Conservation (phyloP, 2,888 invertebrate species). For the Agrochola macilenta region DNA sequence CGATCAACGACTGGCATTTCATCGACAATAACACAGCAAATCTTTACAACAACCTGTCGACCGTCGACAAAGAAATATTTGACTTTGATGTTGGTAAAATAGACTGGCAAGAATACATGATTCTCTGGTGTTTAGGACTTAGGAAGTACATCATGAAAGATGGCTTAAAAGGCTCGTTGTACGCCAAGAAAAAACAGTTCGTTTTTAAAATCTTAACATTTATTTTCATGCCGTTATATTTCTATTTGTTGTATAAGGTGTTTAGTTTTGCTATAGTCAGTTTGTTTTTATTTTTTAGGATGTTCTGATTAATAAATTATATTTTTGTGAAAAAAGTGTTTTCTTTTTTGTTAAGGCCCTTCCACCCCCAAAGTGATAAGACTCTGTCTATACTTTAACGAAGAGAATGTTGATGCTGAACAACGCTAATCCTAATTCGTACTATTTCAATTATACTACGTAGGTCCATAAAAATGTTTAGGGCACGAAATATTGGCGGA, state of each 20-base stretch:
- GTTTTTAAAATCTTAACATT: constrained; percentile 45
- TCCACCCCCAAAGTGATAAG: not conserved
- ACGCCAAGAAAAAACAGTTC: constrained; percentile 56
- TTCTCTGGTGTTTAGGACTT: constrained; percentile 64
- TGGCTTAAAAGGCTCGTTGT: constrained; percentile 58
- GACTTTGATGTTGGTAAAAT: constrained; percentile 67
- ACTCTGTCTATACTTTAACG: not conserved
- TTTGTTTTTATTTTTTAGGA: constrained; percentile 18
- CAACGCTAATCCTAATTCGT: not conserved
- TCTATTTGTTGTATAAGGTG: constrained; percentile 39
- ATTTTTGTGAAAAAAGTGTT: not conserved
- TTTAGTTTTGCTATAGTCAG: not conserved
- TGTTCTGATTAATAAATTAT: constrained; percentile 22
- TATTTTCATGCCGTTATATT: constrained; percentile 23
- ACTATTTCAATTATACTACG: no score
- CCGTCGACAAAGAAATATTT: constrained; percentile 67
- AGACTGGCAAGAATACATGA: constrained; percentile 62
- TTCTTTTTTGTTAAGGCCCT: not conserved
- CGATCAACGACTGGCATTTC: constrained; percentile 67
- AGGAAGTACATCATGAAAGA: constrained; percentile 70
- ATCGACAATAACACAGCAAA: constrained; percentile 61
- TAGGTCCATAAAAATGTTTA: no score
- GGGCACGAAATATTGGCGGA: no score
- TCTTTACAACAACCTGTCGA: constrained; percentile 57
- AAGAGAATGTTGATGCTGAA: not conserved